A percentile compares a stretch with the other conserved stretches of the same genome.
These are phyloP conservation scores for Stenodera caucasica DNA, from an alignment of 2,888 invertebrate species.

Conservation along the genomic window DNA sequence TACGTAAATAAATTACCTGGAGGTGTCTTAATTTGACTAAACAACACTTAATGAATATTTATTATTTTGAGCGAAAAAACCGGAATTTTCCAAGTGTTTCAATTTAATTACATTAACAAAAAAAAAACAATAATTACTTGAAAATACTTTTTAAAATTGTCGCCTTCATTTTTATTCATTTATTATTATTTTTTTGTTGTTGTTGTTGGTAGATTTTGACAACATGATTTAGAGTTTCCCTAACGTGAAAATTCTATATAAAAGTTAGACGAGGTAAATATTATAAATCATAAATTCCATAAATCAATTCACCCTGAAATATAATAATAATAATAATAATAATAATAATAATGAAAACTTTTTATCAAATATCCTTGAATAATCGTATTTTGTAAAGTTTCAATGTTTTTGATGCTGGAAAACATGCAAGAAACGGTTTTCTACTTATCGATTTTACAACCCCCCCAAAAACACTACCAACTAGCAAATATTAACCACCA, in stretches of 20 bases:
- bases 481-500: neutral
- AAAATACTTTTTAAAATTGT: neutral
- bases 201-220: neutral
- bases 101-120: slow-evolving; percentile 17
- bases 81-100: slow-evolving; percentile 17
- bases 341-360: too few species aligned
- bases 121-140: neutral
- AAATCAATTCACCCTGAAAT: slow-evolving; percentile 27
- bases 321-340: too few species aligned
- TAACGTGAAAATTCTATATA: neutral
- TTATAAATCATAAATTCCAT: slow-evolving; percentile 34
- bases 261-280: slow-evolving; percentile 25
- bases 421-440: slow-evolving; percentile 26
- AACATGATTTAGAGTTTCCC: neutral
- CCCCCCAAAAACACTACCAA: neutral
- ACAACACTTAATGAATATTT: slow-evolving; percentile 21
- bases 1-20: slow-evolving; percentile 10
- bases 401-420: slow-evolving; percentile 19
- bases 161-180: too few species aligned
- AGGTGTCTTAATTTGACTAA: slow-evolving; percentile 12
- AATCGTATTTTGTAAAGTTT: slow-evolving; percentile 30
- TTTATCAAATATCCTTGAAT: slow-evolving; percentile 27
- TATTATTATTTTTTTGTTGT: too few species aligned
- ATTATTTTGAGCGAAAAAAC: neutral
- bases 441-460: slow-evolving; percentile 19